Percentiles rank a stretch among this genome's conserved stretches.
Evolutionary conservation across 2,797 vertebrate genomes (phyloP).

Genomic region (Passerculus sandwichensis): DNA sequence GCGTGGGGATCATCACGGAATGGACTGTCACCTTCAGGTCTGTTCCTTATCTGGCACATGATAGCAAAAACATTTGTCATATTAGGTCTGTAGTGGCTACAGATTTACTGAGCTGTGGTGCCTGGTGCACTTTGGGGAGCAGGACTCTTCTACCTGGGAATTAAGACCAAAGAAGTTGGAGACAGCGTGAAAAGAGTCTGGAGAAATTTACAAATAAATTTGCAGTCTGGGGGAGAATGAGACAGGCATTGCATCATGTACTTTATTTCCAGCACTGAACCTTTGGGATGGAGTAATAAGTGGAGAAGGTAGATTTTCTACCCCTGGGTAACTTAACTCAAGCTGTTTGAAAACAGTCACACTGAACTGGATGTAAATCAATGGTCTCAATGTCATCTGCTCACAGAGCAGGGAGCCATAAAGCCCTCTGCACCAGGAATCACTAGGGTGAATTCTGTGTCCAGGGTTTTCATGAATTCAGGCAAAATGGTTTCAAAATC

Average conservation of each 20-base stretch:
- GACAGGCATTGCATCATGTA: neutral
- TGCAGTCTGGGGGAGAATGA: neutral
- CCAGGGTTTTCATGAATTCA: neutral
- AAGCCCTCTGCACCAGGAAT: neutral
- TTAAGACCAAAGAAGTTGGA: constrained; percentile 16
- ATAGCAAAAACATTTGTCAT: constrained; percentile 37
- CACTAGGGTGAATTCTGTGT: neutral
- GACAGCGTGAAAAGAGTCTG: neutral
- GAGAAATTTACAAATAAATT: neutral
- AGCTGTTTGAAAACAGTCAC: neutral
- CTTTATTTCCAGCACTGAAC: neutral
- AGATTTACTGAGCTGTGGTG: constrained; percentile 51
- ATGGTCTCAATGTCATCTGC: neutral
- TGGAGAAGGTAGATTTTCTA: neutral
- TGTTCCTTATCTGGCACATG: neutral
- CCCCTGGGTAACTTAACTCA: neutral
- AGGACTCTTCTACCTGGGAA: constrained; percentile 9
- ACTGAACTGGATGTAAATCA: neutral
- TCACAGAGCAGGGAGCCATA: neutral
- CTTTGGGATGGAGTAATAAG: neutral
- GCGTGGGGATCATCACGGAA: neutral
- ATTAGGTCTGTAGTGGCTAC: neutral
- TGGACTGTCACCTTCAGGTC: constrained; percentile 41
- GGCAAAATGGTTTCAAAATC: neutral
- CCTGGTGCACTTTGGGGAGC: neutral